phyloP scores from a whole-genome alignment of 2,888 invertebrate genomes.

The Meta bourneti region DNA sequence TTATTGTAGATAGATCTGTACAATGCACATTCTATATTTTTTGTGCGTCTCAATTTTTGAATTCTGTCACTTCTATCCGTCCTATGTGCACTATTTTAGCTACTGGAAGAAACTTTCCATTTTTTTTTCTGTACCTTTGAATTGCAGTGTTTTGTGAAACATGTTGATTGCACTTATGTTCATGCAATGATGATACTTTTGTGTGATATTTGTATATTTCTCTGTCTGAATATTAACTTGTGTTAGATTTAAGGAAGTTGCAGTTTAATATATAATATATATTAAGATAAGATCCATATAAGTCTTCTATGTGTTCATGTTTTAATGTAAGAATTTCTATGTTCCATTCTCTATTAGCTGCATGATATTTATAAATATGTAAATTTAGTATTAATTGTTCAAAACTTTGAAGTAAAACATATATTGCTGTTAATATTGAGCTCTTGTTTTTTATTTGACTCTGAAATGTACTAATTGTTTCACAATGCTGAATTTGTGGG shows the following conservation, averaged over 20 bases:
- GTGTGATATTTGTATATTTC: slow-evolving; percentile 42
- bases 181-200: slow-evolving; percentile 19
- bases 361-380: slow-evolving; percentile 9
- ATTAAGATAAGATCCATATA: background rate
- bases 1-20: slow-evolving; percentile 36
- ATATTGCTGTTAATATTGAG: slow-evolving; percentile 11
- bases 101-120: slow-evolving; percentile 33
- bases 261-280: slow-evolving; percentile 34
- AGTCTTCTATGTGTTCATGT: slow-evolving; percentile 17
- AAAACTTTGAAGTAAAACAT: background rate
- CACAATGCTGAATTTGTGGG: background rate
- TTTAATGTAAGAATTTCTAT: slow-evolving; percentile 24
- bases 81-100: slow-evolving; percentile 61
- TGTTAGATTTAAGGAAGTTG: slow-evolving; percentile 44
- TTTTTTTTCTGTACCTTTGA: slow-evolving; percentile 16
- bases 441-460: background rate
- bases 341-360: background rate
- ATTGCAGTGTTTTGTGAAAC: slow-evolving; percentile 39
- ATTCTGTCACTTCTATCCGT: slow-evolving; percentile 68
- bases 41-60: slow-evolving; percentile 35
- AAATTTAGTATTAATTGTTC: slow-evolving; percentile 4
- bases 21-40: slow-evolving; percentile 11
- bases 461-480: background rate
- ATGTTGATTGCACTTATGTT: slow-evolving; percentile 45
- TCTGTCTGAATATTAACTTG: slow-evolving; percentile 10